Conservation (phyloP, 2,888 invertebrate species). For the Xanthorhoe spadicearia region DNA sequence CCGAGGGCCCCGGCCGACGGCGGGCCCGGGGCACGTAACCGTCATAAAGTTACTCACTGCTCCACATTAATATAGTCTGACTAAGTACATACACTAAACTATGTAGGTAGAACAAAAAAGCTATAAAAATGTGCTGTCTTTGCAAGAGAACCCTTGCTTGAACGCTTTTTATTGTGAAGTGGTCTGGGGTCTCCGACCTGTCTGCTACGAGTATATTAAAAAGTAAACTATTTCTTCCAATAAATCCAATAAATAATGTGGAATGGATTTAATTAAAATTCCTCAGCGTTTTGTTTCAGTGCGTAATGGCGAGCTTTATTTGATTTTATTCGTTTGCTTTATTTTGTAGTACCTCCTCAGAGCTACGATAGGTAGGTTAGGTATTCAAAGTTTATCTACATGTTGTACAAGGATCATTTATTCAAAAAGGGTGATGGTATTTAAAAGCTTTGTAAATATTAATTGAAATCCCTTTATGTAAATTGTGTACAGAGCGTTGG, state of each 20-base stretch:
- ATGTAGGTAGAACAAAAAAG: neutral
- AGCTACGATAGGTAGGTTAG: neutral
- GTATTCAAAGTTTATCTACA: neutral
- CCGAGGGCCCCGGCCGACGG: neutral
- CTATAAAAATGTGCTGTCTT: neutral
- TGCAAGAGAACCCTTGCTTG: neutral
- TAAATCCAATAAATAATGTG: slow-evolving; percentile 18
- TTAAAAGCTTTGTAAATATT: neutral
- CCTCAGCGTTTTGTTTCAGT: slow-evolving; percentile 13
- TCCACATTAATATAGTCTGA: slow-evolving; percentile 3
- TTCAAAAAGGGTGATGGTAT: neutral
- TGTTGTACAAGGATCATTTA: neutral
- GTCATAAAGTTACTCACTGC: slow-evolving; percentile 6
- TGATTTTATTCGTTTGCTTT: slow-evolving; percentile 1
- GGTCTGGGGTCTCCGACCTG: neutral
- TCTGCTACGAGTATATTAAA: neutral
- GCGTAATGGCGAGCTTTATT: neutral
- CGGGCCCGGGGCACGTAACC: slow-evolving; percentile 3
- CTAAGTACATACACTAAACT: neutral
- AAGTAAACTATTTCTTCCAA: slow-evolving; percentile 15
- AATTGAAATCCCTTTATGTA: neutral
- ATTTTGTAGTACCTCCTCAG: neutral
- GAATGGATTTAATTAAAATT: slow-evolving; percentile 33
- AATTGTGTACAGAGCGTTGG: neutral
- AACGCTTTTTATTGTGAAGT: neutral